Base-by-base conservation (phyloP, 2,113 vertebrate genomes). In the Chloropsis cyanopogon region DNA sequence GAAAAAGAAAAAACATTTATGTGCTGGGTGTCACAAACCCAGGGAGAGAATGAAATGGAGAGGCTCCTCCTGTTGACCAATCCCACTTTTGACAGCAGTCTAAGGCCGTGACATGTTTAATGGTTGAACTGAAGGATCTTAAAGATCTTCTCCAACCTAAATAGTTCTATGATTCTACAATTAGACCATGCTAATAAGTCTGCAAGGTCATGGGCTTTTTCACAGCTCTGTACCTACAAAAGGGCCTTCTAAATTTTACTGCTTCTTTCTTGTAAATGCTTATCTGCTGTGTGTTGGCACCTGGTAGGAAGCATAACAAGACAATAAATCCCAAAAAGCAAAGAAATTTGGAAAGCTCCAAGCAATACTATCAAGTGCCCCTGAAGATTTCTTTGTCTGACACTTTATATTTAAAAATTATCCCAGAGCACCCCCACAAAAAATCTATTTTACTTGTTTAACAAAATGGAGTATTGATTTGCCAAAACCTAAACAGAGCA, bases 401-500 rank as follows among this genome's bases (percentile, higher is more conserved):
- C 65, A 25, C 82, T 66, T 95, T 93, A 92, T 90, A 96, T 91
- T 97, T 95, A 78, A 97, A 96, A 97, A 96, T 94, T 93, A 94
- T 96, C 95, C 86, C 71, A 80, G 9, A 90, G 65, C 68, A 77
- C 88, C 63, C 84, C 86, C 54, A 31, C n/a, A 75, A 84, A 92
- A 91, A 96, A 85, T 96, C 95, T 87, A 83, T 96, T 90, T 93
- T 82, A 85, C 91, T 97, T 97, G 92, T 97, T 95, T 94, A 97
- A 97, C 96, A 97, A 94, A 98, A 96, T 96, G 90, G 84, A 95
- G 64, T 97, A 97, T 97, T 97, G 97, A 98, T 97, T 97, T 95
- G 66, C 85, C 88, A 95, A 96, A 90, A 84, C 87, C 92, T 95
- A 96, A 97, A 96, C 94, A 98, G 97, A 97, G 59, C 90, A 95